Base-by-base conservation (phyloP, 2,113 vertebrate genomes). In the Antechinus flavipes region DNA sequence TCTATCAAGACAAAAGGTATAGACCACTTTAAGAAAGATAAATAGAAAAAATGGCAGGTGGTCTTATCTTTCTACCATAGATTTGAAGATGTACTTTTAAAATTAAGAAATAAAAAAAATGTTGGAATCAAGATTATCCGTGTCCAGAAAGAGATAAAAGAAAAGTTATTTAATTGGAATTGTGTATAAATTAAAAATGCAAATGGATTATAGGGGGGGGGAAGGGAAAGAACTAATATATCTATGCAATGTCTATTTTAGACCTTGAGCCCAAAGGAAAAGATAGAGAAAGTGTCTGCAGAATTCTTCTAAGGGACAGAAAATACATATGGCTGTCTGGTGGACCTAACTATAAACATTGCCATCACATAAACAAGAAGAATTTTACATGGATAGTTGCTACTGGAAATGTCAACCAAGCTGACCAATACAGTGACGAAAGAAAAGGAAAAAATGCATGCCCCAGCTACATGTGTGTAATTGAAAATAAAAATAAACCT, bases 401-500 rank as follows among this genome's bases (percentile, higher is more conserved):
- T 89, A 93, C 53, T n/a, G 53, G 96, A 97, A 95, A 93, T 93
- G 94, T 94, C 97, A 84, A 84, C 35, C 68, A 42, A 23, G n/a
- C 30, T 42, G 68, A 84, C 68, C 19, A 42, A 42, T 84, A 19
- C 68, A 84, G 22, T 84, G 68, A 42, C 35, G 19, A 42, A 84
- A 84, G 42, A 23, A 19, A 84, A 84, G n/a, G 4, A 96, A 93
- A 90, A 93, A 94, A 94, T 5, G 95, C 95, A 93, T 96, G 93
- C 97, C 96, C 7, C 61, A 49, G 94, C 27, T 54, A 91, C 90
- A 54, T 42, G 9, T 97, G 95, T 96, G 97, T 95, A 94, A 97
- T 89, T 95, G 97, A 97, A 97, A 54, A 97, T 96, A 96, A 96
- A 96, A 97, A 96, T 90, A 58, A 95, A 58, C 56, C 27, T 68